Evolutionary conservation across 2,888 invertebrate genomes (phyloP).

Genomic region (Bugula neritina): DNA sequence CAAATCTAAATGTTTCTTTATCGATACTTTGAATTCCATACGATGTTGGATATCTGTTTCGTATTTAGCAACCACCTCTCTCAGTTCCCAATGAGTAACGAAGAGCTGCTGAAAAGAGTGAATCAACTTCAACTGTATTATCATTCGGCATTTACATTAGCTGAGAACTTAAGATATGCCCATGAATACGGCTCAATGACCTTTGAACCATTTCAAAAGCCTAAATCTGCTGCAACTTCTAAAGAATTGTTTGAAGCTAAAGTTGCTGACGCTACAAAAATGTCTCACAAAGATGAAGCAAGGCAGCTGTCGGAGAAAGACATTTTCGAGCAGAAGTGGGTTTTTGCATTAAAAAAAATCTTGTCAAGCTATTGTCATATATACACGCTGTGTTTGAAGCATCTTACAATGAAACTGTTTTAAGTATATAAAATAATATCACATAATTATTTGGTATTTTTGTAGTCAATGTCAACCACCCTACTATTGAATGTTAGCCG

Average conservation of each 20-base stretch:
- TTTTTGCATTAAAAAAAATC: not conserved
- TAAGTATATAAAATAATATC: too few species aligned
- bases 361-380: too few species aligned
- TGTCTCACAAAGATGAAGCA: not conserved
- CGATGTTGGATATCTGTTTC: too few species aligned
- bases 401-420: too few species aligned
- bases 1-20: too few species aligned
- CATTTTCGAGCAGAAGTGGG: constrained; percentile 16
- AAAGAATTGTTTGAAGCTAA: constrained; percentile 17
- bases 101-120: not conserved
- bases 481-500: too few species aligned
- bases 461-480: too few species aligned
- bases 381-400: too few species aligned
- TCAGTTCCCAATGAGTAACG: not conserved
- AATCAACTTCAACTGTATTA: constrained; percentile 32
- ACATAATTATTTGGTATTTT: too few species aligned
- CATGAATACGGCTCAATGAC: constrained; percentile 44
- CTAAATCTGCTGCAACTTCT: not conserved
- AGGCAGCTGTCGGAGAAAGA: not conserved
- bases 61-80: constrained; percentile 8
- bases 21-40: too few species aligned
- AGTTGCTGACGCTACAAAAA: not conserved
- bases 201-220: not conserved
- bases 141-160: constrained; percentile 38
- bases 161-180: constrained; percentile 41